These are phyloP conservation scores for Chaetophractus vellerosus DNA, from an alignment of 2,797 vertebrate species.

Conservation along the genomic window DNA sequence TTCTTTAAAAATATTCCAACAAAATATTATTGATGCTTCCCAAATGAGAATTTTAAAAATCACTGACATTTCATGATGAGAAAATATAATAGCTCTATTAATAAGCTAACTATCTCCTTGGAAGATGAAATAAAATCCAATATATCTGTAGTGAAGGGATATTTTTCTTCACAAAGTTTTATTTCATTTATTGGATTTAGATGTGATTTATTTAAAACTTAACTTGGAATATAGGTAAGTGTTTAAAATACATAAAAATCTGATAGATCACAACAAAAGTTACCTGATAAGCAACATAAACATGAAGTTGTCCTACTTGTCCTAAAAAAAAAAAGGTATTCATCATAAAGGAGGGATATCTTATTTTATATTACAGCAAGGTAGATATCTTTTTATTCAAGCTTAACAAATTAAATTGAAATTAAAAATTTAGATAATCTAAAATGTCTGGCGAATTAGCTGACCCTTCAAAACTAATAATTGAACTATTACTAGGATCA, in stretches of 20 bases:
- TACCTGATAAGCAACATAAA: constrained; percentile 45
- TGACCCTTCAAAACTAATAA: constrained; percentile 37
- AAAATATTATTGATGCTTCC: constrained; percentile 37
- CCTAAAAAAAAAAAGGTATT: constrained; percentile 41
- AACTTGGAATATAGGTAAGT: constrained; percentile 25
- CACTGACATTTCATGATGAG: constrained; percentile 32
- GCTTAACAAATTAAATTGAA: constrained; percentile 57
- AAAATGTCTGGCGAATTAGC: constrained; percentile 55
- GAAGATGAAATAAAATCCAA: constrained; percentile 62
- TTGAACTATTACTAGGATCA: constrained; percentile 57
- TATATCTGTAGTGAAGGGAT: constrained; percentile 25
- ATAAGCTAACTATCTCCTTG: constrained; percentile 56
- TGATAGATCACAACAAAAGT: constrained; percentile 61
- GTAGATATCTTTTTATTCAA: constrained; percentile 31
- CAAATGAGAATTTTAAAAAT: constrained; percentile 19
- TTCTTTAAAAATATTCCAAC: not conserved
- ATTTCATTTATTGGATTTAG: constrained; percentile 32
- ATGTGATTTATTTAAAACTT: constrained; percentile 49
- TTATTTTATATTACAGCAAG: constrained; percentile 45
- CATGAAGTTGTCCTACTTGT: constrained; percentile 30
- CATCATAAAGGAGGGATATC: not conserved
- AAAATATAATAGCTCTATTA: constrained; percentile 17
- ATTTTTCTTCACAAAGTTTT: constrained; percentile 56
- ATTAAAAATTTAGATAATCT: constrained; percentile 26
- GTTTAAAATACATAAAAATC: constrained; percentile 54